Percentiles rank a stretch among this genome's conserved stretches.
Conservation (phyloP, 2,113 vertebrate genomes). For the Nothobranchius kuhntae region DNA sequence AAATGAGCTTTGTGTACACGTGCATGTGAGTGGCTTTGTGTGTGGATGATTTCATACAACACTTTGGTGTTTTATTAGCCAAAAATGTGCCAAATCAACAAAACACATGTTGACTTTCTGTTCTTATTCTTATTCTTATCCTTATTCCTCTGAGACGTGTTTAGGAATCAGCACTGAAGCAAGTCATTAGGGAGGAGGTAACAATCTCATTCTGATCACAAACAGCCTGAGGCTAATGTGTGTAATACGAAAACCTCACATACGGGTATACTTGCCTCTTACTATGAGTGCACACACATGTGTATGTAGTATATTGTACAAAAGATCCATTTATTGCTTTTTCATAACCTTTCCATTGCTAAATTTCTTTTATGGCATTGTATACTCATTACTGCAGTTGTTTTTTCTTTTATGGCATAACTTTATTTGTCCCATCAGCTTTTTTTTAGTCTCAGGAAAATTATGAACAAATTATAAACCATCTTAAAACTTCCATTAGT, state of each 20-base stretch:
- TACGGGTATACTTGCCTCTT: neutral
- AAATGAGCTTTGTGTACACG: neutral
- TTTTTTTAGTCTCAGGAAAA: no score
- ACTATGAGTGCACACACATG: neutral
- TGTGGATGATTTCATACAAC: neutral
- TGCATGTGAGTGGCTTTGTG: neutral
- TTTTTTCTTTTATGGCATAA: no score
- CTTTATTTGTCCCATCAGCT: no score
- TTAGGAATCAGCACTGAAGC: slow-evolving; percentile 51
- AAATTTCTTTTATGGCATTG: neutral
- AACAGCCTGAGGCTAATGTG: slow-evolving; percentile 29
- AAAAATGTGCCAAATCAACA: slow-evolving; percentile 54
- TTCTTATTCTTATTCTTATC: slow-evolving; percentile 20
- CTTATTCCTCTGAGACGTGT: slow-evolving; percentile 42
- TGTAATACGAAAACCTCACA: neutral
- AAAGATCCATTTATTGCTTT: neutral
- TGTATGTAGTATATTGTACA: neutral
- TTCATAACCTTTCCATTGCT: slow-evolving; percentile 11
- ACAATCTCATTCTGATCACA: slow-evolving; percentile 51
- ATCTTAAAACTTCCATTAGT: no score
- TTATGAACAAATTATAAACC: no score
- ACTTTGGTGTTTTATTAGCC: slow-evolving; percentile 31
- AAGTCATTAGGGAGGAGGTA: slow-evolving; percentile 43
- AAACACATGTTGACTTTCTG: slow-evolving; percentile 22
- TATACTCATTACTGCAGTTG: no score